phyloP scores from a whole-genome alignment of 2,797 vertebrate genomes.

The Liparis tanakae region DNA sequence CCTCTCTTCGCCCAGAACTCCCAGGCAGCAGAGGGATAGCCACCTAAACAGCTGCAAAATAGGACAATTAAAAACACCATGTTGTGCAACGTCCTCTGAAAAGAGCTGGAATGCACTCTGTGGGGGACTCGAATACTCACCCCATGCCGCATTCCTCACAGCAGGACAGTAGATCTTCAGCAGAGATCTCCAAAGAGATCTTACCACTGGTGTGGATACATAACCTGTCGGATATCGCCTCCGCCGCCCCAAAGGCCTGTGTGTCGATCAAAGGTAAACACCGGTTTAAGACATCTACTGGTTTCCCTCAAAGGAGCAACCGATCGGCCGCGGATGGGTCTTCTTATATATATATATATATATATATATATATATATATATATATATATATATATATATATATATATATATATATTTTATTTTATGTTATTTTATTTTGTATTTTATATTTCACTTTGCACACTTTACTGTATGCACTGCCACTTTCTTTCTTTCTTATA shows the following conservation, averaged over 20 bases:
- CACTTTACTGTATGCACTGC: no score
- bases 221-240: slow-evolving; percentile 92
- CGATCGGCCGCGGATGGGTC: neutral
- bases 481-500: no score
- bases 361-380: no score
- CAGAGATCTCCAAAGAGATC: slow-evolving; percentile 90
- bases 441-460: no score
- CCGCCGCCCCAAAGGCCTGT: slow-evolving; percentile 93
- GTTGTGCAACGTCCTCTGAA: neutral
- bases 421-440: no score
- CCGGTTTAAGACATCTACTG: neutral
- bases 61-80: neutral
- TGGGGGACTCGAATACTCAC: neutral
- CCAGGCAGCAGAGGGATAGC: slow-evolving; percentile 88
- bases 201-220: slow-evolving; percentile 87
- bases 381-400: no score
- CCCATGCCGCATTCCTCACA: slow-evolving; percentile 89
- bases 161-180: slow-evolving; percentile 92
- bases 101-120: neutral
- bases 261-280: neutral
- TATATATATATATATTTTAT: no score
- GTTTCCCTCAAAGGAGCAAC: neutral
- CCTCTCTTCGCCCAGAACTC: slow-evolving; percentile 89
- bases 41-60: slow-evolving; percentile 88
- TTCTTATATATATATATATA: no score